These are phyloP conservation scores for Archegozetes longisetosus DNA, from an alignment of 1,140 invertebrate species.

Conservation along the genomic window DNA sequence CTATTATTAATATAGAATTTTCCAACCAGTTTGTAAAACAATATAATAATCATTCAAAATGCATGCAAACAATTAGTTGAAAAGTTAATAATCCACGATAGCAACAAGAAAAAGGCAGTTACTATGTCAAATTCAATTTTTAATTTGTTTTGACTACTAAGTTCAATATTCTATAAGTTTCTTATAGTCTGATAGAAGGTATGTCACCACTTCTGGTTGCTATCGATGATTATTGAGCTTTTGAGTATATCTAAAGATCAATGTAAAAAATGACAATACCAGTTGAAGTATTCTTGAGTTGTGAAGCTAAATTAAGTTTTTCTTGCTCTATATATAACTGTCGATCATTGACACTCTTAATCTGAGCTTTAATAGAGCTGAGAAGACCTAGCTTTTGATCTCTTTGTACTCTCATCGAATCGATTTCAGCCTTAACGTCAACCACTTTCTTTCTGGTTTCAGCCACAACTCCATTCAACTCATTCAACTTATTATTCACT, in stretches of 20 bases:
- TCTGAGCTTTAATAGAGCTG: conserved; percentile 54
- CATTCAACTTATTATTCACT: conserved; percentile 27
- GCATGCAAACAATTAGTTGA: too few relatives aligned
- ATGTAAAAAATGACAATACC: not conserved
- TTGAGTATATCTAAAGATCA: not conserved
- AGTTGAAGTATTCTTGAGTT: conserved; percentile 17
- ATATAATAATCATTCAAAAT: too few relatives aligned
- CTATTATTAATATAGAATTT: too few relatives aligned
- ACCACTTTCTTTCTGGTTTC: conserved; percentile 76
- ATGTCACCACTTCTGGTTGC: too few relatives aligned
- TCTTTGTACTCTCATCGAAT: conserved; percentile 77
- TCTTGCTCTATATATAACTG: conserved; percentile 32
- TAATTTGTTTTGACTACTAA: too few relatives aligned
- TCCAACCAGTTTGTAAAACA: too few relatives aligned
- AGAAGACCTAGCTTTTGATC: conserved; percentile 80
- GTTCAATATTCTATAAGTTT: too few relatives aligned
- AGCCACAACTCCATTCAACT: conserved; percentile 40
- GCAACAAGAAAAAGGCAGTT: too few relatives aligned
- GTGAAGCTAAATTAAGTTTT: conserved; percentile 21
- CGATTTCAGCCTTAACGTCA: conserved; percentile 82
- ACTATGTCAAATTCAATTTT: too few relatives aligned
- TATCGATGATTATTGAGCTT: too few relatives aligned
- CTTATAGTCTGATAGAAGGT: too few relatives aligned
- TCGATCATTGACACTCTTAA: conserved; percentile 45
- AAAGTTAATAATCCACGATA: too few relatives aligned